phyloP scores from a whole-genome alignment of 2,888 invertebrate species.

The Drosophila subsilvestris region DNA sequence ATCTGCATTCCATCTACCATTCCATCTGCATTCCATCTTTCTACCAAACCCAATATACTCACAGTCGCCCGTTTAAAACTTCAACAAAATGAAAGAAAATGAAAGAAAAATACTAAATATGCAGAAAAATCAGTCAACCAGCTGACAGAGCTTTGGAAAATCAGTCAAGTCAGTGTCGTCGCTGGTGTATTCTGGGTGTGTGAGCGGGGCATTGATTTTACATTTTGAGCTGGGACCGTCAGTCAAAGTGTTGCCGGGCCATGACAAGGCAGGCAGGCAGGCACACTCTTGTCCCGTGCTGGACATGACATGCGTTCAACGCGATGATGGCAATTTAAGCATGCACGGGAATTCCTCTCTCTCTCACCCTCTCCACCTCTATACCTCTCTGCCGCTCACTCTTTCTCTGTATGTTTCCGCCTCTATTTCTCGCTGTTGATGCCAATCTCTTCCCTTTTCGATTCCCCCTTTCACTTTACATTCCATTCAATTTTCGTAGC shows the following conservation, averaged over 20 bases:
- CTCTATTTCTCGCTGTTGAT: neutral
- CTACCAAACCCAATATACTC: neutral
- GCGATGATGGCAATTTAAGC: conserved; percentile 78
- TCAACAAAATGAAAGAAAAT: neutral
- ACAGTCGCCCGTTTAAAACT: neutral
- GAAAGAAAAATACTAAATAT: neutral
- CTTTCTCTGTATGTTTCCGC: conserved; percentile 8
- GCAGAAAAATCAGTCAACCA: conserved; percentile 12
- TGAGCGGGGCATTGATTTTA: conserved; percentile 66
- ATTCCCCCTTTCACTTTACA: neutral
- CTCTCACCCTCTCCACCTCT: conserved; percentile 13
- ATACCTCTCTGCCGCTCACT: conserved; percentile 13
- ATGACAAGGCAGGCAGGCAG: conserved; percentile 38
- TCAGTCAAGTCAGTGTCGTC: conserved; percentile 53
- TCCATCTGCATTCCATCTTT: neutral
- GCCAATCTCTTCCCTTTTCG: neutral
- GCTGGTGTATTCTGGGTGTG: conserved; percentile 15
- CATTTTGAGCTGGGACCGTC: conserved; percentile 68
- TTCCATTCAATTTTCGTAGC: neutral
- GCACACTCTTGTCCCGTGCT: conserved; percentile 13
- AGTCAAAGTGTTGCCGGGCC: conserved; percentile 67
- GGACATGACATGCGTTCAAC: conserved; percentile 71
- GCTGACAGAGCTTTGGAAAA: conserved; percentile 44
- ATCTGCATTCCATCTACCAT: too few relatives aligned
- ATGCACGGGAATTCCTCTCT: conserved; percentile 51